phyloP scores from a whole-genome alignment of 2,113 vertebrate species.

The Pituophis catenifer region DNA sequence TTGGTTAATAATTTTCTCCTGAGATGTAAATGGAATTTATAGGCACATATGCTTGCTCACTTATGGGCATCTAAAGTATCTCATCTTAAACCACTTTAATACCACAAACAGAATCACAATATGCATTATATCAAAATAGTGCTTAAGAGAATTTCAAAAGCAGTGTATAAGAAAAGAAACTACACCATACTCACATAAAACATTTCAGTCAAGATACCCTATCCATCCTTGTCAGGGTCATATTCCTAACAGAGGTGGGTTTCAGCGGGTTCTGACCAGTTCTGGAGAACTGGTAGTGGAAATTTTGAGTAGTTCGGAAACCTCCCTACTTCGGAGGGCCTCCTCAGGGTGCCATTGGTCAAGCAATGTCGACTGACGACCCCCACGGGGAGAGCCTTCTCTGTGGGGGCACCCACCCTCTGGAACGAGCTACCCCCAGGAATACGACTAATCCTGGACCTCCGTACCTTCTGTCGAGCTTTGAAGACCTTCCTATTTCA shows the following conservation, averaged over 20 bases:
- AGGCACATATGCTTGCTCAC: accelerated
- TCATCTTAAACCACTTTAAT: background rate
- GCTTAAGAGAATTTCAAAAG: background rate
- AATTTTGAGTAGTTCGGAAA: too few species aligned
- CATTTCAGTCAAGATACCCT: background rate
- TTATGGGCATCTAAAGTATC: background rate
- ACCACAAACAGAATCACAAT: background rate
- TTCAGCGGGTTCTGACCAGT: too few species aligned
- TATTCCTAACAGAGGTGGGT: background rate
- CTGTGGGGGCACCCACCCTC: too few species aligned
- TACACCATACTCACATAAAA: background rate
- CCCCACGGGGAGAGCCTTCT: too few species aligned
- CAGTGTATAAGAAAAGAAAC: background rate
- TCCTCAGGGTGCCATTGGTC: too few species aligned
- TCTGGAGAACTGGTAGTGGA: too few species aligned
- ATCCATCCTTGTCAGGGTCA: background rate
- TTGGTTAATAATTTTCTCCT: background rate
- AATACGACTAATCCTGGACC: too few species aligned
- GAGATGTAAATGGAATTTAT: background rate
- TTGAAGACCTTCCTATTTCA: too few species aligned
- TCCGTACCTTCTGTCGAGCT: too few species aligned
- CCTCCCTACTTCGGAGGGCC: too few species aligned
- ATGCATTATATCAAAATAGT: background rate
- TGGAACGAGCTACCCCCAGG: too few species aligned
- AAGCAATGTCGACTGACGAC: too few species aligned